Conservation (phyloP, 2,888 invertebrate genomes). For the Lasiommata megera region DNA sequence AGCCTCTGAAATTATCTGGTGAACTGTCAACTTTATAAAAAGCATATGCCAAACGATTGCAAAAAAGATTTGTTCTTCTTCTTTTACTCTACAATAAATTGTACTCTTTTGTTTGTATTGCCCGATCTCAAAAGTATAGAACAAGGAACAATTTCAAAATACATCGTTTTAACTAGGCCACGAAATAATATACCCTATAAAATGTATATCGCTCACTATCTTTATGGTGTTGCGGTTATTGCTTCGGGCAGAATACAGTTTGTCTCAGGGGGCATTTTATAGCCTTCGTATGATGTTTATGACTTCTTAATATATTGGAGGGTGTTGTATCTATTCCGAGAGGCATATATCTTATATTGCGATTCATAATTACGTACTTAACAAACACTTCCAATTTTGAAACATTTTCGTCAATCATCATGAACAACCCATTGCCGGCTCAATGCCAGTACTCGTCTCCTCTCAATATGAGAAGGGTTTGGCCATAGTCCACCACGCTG, state of each 20-base stretch:
- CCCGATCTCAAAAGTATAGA: background rate
- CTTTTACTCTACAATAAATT: no score
- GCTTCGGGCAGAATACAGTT: conserved; percentile 13
- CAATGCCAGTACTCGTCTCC: no score
- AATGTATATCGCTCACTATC: conserved; percentile 9
- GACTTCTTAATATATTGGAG: conserved; percentile 10
- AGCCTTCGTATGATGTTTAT: conserved; percentile 1
- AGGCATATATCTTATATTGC: background rate
- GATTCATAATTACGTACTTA: background rate
- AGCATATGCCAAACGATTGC: no score
- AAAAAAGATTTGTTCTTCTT: no score
- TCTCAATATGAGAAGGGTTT: no score
- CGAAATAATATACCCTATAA: conserved; percentile 9
- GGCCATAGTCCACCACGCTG: no score
- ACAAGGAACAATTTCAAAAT: background rate
- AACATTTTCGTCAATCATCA: no score
- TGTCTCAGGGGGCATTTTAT: conserved; percentile 9
- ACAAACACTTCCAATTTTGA: no score
- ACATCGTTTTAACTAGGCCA: background rate
- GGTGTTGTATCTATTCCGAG: background rate
- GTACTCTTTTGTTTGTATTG: background rate
- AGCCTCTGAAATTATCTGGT: no score
- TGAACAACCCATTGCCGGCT: no score
- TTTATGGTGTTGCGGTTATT: conserved; percentile 13
- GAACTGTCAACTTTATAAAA: no score